A percentile compares a stretch with the other conserved stretches of the same genome.
Evolutionary conservation across 2,888 invertebrate species (phyloP).

Genomic region (Tridacna crocea): DNA sequence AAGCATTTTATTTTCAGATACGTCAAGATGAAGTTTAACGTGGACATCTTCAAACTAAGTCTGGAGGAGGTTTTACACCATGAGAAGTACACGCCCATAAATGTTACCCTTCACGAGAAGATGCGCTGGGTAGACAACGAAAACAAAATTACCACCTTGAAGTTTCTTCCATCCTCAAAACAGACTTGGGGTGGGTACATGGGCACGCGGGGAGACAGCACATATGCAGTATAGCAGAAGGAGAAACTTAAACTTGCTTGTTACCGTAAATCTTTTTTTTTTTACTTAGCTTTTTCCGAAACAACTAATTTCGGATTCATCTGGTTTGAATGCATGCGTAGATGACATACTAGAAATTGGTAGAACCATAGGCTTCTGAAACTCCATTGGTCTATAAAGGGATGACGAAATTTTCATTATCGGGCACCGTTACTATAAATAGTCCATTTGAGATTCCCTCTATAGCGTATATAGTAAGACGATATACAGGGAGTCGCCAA

Average conservation of each 20-base stretch:
- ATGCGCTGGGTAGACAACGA: constrained; percentile 62
- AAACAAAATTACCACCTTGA: constrained; percentile 59
- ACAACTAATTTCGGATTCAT: background rate
- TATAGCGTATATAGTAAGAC: no score
- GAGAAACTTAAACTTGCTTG: background rate
- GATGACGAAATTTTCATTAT: no score
- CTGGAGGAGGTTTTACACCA: constrained; percentile 60
- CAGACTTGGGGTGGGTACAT: constrained; percentile 69
- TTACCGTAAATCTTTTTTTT: background rate
- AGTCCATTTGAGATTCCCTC: no score
- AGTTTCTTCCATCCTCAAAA: constrained; percentile 55
- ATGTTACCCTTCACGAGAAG: constrained; percentile 64
- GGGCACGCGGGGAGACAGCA: constrained; percentile 66
- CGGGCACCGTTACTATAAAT: no score
- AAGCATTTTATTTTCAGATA: constrained; percentile 35
- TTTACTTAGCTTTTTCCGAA: background rate
- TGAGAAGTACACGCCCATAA: constrained; percentile 59
- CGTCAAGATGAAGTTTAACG: constrained; percentile 72
- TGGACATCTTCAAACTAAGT: constrained; percentile 67
- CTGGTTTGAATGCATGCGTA: background rate
- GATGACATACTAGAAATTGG: background rate
- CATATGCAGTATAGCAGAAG: constrained; percentile 1
- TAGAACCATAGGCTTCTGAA: no score
- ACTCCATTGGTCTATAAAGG: no score
- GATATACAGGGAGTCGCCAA: no score